phyloP scores from a whole-genome alignment of 2,797 vertebrate species.

The Sebastes dallii region DNA sequence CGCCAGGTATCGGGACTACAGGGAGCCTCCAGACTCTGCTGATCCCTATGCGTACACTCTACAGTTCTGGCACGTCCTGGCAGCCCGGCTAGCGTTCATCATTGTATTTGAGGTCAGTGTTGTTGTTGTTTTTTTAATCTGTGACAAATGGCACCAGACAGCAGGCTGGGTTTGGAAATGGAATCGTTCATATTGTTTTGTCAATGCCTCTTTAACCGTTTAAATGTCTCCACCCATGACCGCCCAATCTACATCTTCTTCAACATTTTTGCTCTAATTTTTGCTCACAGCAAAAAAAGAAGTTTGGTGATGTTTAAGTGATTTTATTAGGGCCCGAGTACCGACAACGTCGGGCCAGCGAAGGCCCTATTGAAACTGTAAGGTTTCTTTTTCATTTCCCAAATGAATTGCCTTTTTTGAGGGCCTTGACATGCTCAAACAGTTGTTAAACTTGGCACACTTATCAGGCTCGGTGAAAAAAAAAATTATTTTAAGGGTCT shows the following conservation, averaged over 20 bases:
- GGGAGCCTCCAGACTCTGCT: slow-evolving; percentile 90
- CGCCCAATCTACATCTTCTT: not conserved
- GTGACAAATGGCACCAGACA: not conserved
- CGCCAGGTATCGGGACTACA: slow-evolving; percentile 92
- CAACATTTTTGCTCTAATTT: not conserved
- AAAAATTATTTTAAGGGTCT: too few species aligned
- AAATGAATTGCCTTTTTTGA: too few species aligned
- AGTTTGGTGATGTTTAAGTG: not conserved
- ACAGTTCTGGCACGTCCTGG: slow-evolving; percentile 98
- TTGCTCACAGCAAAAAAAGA: not conserved
- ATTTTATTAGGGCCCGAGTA: not conserved
- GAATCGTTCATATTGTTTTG: not conserved
- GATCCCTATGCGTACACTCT: slow-evolving; percentile 93
- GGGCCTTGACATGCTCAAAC: too few species aligned
- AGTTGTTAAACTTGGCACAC: too few species aligned
- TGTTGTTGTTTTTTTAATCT: not conserved
- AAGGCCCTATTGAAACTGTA: too few species aligned
- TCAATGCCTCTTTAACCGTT: too few species aligned
- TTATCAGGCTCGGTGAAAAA: too few species aligned
- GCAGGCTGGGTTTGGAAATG: not conserved
- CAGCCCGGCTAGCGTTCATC: slow-evolving; percentile 94
- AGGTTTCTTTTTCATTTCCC: too few species aligned
- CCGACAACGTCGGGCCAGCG: rapidly evolving
- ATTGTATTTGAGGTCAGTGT: slow-evolving; percentile 95
- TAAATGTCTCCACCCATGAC: too few species aligned